Evolutionary conservation across 2,888 invertebrate species (phyloP).

Genomic region (Anoplius nigerrimus): DNA sequence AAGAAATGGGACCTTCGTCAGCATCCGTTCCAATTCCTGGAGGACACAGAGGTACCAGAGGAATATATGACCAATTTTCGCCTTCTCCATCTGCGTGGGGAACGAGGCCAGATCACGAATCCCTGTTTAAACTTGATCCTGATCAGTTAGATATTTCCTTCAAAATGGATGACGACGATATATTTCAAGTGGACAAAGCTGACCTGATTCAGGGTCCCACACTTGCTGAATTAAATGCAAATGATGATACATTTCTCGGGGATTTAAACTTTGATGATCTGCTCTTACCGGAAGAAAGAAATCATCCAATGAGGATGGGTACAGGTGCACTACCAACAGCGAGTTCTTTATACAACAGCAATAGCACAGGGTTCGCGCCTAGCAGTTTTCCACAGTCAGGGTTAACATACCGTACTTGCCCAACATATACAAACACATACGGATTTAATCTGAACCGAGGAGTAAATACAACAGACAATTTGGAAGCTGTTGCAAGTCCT

Average conservation of each 20-base stretch:
- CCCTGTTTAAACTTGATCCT: conserved; percentile 66
- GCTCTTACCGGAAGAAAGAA: conserved; percentile 82
- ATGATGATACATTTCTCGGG: conserved; percentile 88
- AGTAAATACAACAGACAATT: conserved; percentile 64
- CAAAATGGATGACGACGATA: conserved; percentile 92
- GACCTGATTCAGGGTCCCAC: conserved; percentile 90
- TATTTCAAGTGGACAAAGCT: conserved; percentile 91
- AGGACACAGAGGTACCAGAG: conserved; percentile 65
- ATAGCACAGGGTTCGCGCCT: conserved; percentile 57
- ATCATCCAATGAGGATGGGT: conserved; percentile 59
- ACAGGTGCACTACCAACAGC: conserved; percentile 42
- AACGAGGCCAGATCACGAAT: conserved; percentile 76
- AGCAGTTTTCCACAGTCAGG: conserved; percentile 71
- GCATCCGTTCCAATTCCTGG: conserved; percentile 72
- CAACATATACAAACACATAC: conserved; percentile 53
- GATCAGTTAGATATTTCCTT: conserved; percentile 76
- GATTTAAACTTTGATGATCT: conserved; percentile 92
- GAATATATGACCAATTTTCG: conserved; percentile 71
- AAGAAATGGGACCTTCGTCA: conserved; percentile 67
- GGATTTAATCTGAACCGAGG: conserved; percentile 64
- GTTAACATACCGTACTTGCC: conserved; percentile 59
- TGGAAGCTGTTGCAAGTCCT: conserved; percentile 69
- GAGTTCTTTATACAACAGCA: conserved; percentile 56
- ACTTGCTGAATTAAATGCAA: conserved; percentile 89
- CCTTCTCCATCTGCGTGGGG: conserved; percentile 75